Evolutionary conservation across 2,113 vertebrate species (phyloP).

Genomic region (Burhinus oedicnemus): DNA sequence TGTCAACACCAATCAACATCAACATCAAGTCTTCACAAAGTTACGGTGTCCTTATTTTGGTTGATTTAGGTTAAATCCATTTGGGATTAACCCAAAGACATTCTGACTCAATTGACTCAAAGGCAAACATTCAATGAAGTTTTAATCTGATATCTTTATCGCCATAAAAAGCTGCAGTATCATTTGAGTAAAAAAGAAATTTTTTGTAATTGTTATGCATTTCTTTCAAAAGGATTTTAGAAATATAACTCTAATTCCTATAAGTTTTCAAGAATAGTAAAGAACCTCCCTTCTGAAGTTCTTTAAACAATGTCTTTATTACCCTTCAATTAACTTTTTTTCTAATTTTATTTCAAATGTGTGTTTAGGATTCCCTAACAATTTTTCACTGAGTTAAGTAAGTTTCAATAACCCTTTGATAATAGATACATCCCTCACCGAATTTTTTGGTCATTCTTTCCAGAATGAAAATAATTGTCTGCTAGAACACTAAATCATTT

Average conservation of each 20-base stretch:
- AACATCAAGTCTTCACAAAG: constrained; percentile 47
- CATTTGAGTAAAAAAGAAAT: neutral
- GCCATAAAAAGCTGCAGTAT: neutral
- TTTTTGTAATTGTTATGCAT: neutral
- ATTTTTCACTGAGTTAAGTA: neutral
- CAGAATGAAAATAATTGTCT: neutral
- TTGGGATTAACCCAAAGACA: neutral
- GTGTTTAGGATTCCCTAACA: neutral
- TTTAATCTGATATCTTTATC: neutral
- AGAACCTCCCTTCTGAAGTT: neutral
- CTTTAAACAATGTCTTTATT: neutral
- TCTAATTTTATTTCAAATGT: neutral
- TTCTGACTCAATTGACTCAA: constrained; percentile 2
- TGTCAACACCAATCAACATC: constrained; percentile 60
- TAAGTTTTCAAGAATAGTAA: neutral
- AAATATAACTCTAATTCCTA: neutral
- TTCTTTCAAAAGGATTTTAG: neutral
- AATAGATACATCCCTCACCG: neutral
- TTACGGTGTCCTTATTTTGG: constrained; percentile 52
- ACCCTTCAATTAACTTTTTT: neutral
- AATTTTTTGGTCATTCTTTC: neutral
- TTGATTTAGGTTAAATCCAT: constrained; percentile 32
- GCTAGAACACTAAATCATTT: neutral
- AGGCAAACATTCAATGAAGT: neutral
- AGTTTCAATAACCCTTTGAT: neutral